Evolutionary conservation across 2,113 vertebrate species (phyloP).

Genomic region (Albula goreensis): DNA sequence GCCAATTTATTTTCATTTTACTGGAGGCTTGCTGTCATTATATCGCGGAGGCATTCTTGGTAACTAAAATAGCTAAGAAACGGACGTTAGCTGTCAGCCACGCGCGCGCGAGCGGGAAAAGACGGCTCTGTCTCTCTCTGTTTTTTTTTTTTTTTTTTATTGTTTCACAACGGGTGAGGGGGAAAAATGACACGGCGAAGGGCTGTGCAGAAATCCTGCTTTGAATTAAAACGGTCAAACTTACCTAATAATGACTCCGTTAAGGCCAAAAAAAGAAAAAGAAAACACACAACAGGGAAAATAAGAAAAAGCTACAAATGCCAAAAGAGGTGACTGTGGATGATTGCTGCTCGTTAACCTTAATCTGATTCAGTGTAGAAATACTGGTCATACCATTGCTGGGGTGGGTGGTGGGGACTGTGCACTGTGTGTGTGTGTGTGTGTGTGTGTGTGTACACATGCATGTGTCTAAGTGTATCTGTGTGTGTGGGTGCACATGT

Average conservation of each 20-base stretch:
- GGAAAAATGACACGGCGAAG: neutral
- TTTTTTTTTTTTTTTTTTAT: too few species aligned
- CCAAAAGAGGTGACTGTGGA: neutral
- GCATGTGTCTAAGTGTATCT: too few species aligned
- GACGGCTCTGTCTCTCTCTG: neutral
- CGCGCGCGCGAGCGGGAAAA: neutral
- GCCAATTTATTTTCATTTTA: constrained; percentile 7
- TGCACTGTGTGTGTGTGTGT: too few species aligned
- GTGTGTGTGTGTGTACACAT: too few species aligned
- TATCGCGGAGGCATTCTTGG: constrained; percentile 3
- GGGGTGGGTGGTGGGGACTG: too few species aligned
- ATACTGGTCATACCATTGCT: too few species aligned
- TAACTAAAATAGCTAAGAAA: constrained; percentile 2
- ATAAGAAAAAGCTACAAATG: neutral
- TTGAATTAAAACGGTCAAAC: neutral
- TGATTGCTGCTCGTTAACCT: neutral
- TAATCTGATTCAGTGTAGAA: neutral
- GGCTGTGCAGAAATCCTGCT: neutral
- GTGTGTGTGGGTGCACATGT: too few species aligned
- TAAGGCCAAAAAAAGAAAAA: neutral
- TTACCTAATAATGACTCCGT: neutral
- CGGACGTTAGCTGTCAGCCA: neutral
- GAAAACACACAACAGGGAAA: neutral
- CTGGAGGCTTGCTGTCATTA: constrained; percentile 8
- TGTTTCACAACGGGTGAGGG: too few species aligned